Percentiles rank a stretch among this genome's conserved stretches.
Conservation (phyloP, 2,113 vertebrate genomes). For the Antechinus flavipes region DNA sequence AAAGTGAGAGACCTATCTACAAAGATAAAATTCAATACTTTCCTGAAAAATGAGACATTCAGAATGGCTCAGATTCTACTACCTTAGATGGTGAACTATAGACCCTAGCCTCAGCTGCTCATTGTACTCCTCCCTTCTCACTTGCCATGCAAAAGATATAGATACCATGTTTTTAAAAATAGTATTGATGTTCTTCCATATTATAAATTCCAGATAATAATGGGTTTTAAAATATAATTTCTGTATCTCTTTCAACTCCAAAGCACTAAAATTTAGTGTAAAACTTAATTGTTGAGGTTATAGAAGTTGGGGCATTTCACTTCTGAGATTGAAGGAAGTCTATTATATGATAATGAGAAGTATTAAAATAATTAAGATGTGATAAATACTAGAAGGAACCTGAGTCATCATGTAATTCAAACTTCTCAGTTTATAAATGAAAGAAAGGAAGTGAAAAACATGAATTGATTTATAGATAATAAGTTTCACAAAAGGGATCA, state of each 20-base stretch:
- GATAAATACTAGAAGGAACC: not conserved
- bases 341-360: not conserved
- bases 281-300: not conserved
- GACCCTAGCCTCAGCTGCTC: not conserved
- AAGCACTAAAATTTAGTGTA: not conserved
- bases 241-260: not conserved
- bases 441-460: not conserved
- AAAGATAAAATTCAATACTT: conserved; percentile 42
- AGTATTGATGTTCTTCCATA: not conserved
- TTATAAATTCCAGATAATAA: not conserved
- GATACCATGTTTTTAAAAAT: conserved; percentile 5
- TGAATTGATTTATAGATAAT: not conserved
- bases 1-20: conserved; percentile 31
- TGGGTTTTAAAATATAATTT: not conserved
- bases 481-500: not conserved
- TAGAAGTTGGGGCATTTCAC: not conserved
- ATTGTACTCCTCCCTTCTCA: not conserved
- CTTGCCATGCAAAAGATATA: not conserved
- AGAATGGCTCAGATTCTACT: not conserved
- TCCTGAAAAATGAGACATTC: conserved; percentile 39
- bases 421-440: not conserved
- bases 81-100: not conserved
- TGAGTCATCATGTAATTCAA: not conserved
- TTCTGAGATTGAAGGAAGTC: not conserved
- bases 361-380: not conserved